These are phyloP conservation scores for Sebastes minor DNA, from an alignment of 2,797 vertebrate genomes.

Conservation along the genomic window DNA sequence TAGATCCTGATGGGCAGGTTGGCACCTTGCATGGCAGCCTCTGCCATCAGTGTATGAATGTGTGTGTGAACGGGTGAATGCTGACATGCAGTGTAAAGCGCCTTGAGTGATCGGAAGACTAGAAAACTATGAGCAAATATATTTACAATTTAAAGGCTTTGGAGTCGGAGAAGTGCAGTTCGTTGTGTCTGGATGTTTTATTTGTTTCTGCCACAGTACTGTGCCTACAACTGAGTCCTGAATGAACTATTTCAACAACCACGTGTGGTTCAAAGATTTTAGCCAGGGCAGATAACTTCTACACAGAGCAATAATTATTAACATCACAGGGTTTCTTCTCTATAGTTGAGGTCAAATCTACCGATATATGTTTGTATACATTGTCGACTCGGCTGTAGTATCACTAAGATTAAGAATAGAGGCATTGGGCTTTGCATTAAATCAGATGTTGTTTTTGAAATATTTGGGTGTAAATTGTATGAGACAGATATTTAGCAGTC, in stretches of 20 bases:
- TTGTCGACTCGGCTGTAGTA: neutral
- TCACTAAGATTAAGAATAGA: constrained; percentile 7
- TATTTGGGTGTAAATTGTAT: constrained; percentile 41
- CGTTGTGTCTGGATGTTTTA: neutral
- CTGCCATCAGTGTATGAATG: too few relatives aligned
- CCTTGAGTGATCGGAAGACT: too few relatives aligned
- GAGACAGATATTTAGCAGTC: constrained; percentile 46
- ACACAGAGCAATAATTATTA: neutral
- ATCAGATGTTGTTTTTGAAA: constrained; percentile 27
- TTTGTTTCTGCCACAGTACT: neutral
- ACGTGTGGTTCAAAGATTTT: neutral
- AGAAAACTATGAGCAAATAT: too few relatives aligned
- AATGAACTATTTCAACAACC: neutral
- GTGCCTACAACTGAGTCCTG: neutral
- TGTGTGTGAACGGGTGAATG: too few relatives aligned
- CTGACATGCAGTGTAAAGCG: too few relatives aligned
- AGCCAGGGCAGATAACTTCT: neutral
- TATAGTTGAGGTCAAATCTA: constrained; percentile 5
- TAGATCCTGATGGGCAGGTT: too few relatives aligned
- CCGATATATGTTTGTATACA: neutral
- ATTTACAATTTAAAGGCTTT: neutral
- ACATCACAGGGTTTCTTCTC: neutral
- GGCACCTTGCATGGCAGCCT: too few relatives aligned
- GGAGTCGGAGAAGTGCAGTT: neutral
- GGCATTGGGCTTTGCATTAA: constrained; percentile 24